Conservation (phyloP, 2,113 vertebrate species). For the Ophiodon elongatus region DNA sequence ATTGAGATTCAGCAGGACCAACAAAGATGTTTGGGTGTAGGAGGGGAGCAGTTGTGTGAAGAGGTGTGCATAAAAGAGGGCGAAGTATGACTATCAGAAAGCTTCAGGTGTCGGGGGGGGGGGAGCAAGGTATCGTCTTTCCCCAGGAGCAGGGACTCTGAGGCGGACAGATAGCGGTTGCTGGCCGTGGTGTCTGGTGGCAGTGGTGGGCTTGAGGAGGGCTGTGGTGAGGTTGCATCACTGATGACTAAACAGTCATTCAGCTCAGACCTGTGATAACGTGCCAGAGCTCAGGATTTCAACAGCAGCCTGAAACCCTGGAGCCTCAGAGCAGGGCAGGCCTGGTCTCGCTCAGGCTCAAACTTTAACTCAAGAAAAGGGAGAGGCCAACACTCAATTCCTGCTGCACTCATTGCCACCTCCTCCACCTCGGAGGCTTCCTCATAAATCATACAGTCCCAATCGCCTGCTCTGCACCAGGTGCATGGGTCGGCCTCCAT, state of each 20-base stretch:
- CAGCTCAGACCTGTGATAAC: slow-evolving; percentile 67
- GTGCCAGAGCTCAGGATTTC: slow-evolving; percentile 67
- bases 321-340: slow-evolving; percentile 74
- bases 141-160: slow-evolving; percentile 29
- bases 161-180: slow-evolving; percentile 29
- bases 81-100: slow-evolving; percentile 17
- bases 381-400: slow-evolving; percentile 72
- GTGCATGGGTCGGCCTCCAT: neutral
- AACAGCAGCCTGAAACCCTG: slow-evolving; percentile 66
- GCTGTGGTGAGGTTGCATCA: slow-evolving; percentile 51
- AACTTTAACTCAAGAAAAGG: slow-evolving; percentile 54
- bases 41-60: neutral
- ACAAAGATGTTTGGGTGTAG: neutral
- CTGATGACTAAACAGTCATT: slow-evolving; percentile 56
- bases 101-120: slow-evolving; percentile 26
- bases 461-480: slow-evolving; percentile 1
- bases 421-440: slow-evolving; percentile 59
- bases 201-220: neutral
- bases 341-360: slow-evolving; percentile 77
- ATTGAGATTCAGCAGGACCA: slow-evolving; percentile 15
- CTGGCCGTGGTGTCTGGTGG: slow-evolving; percentile 29
- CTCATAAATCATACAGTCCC: slow-evolving; percentile 57
- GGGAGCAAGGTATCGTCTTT: slow-evolving; percentile 36
- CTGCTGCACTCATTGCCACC: slow-evolving; percentile 34
- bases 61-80: slow-evolving; percentile 1